A percentile compares a stretch with the other conserved stretches of the same genome.
These are phyloP conservation scores for Origma solitaria DNA, from an alignment of 2,113 vertebrate species.

Conservation along the genomic window DNA sequence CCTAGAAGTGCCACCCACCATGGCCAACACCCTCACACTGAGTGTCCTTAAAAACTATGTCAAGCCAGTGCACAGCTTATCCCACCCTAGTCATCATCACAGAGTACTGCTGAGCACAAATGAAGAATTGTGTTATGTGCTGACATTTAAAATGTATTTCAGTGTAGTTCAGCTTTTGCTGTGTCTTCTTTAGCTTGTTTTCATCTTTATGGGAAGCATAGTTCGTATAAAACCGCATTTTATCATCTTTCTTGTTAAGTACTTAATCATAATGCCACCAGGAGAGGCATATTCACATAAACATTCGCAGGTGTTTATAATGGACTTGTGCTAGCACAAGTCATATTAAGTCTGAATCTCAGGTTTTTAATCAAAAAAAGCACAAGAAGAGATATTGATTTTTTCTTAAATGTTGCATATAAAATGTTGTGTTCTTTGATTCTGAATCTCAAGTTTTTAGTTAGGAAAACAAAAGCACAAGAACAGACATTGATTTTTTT, in stretches of 20 bases:
- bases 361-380: not conserved
- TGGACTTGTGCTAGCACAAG: not conserved
- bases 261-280: not conserved
- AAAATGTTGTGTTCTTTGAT: not conserved
- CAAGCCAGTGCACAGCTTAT: not conserved
- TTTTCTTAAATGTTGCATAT: not conserved
- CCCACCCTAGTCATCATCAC: not conserved
- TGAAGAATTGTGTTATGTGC: not conserved
- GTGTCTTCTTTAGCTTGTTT: not conserved
- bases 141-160: not conserved
- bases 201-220: not conserved
- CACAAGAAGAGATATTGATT: not conserved
- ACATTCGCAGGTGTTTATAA: not conserved
- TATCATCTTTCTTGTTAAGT: not conserved
- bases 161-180: not conserved
- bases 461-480: accelerated
- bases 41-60: not conserved
- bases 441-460: not conserved
- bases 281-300: not conserved
- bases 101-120: not conserved
- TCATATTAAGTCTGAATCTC: not conserved
- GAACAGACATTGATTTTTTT: not conserved
- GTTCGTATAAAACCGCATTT: not conserved
- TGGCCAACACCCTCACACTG: not conserved
- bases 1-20: not conserved